A percentile compares a stretch with the other conserved stretches of the same genome.
Evolutionary conservation across 2,113 vertebrate species (phyloP).

Genomic region (Elephas maximus): DNA sequence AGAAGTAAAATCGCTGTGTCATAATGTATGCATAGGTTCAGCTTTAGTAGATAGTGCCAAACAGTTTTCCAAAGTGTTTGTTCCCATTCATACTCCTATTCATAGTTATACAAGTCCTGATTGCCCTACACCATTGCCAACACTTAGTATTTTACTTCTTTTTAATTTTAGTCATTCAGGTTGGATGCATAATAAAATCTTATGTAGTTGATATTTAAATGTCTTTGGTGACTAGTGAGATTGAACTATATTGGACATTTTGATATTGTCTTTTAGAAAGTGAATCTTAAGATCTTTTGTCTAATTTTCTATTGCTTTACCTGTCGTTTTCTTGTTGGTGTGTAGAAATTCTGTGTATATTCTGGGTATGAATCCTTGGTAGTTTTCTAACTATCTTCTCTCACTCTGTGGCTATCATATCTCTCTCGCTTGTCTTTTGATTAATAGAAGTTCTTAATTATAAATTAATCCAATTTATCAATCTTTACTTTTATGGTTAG

Average conservation of each 20-base stretch:
- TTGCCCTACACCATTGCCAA: background rate
- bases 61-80: background rate
- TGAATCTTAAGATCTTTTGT: background rate
- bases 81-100: background rate
- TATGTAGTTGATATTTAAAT: background rate
- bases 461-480: background rate
- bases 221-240: background rate
- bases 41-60: background rate
- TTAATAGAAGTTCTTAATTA: conserved; percentile 16
- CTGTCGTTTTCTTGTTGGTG: background rate
- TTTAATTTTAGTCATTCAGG: background rate
- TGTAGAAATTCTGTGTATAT: background rate
- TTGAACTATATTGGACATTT: background rate
- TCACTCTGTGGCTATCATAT: background rate
- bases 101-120: fast-evolving
- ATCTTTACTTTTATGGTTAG: background rate
- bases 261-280: background rate
- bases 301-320: background rate
- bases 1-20: background rate
- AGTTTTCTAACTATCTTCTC: background rate
- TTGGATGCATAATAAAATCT: background rate
- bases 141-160: background rate
- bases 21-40: background rate
- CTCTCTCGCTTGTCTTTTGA: background rate
- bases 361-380: background rate